Conservation (phyloP, 2,797 vertebrate genomes). For the Syndactyla subalaris region DNA sequence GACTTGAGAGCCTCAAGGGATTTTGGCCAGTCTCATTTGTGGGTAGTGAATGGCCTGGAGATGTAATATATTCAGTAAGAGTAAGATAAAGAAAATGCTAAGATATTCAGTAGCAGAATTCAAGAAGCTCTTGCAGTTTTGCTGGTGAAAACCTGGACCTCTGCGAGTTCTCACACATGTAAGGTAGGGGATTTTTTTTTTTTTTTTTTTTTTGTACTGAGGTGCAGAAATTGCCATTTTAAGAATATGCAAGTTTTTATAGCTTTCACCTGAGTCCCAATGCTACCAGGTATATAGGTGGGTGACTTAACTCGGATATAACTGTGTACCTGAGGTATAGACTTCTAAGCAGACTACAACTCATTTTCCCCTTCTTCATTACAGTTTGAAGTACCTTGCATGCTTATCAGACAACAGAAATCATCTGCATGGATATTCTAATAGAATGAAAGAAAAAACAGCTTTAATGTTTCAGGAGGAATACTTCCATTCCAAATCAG, state of each 20-base stretch:
- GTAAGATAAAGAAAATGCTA: background rate
- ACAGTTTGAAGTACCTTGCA: background rate
- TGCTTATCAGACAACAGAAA: background rate
- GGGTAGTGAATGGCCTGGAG: background rate
- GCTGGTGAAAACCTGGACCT: background rate
- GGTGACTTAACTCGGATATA: background rate
- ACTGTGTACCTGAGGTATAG: background rate
- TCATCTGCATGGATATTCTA: background rate
- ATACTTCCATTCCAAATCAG: background rate
- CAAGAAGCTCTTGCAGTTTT: background rate
- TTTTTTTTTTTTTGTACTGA: background rate
- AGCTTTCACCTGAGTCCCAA: fast-evolving
- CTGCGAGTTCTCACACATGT: fast-evolving
- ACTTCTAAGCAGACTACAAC: background rate
- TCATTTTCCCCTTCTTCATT: background rate
- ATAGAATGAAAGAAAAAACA: background rate
- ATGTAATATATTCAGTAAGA: background rate
- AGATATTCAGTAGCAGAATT: background rate
- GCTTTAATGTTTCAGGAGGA: background rate
- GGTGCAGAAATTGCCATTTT: background rate
- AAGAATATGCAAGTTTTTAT: background rate
- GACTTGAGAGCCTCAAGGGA: background rate
- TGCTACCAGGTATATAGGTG: background rate
- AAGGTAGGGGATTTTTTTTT: background rate
- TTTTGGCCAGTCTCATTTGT: background rate